Conservation (phyloP, 2,797 vertebrate species). For the Darevskia mixta region DNA sequence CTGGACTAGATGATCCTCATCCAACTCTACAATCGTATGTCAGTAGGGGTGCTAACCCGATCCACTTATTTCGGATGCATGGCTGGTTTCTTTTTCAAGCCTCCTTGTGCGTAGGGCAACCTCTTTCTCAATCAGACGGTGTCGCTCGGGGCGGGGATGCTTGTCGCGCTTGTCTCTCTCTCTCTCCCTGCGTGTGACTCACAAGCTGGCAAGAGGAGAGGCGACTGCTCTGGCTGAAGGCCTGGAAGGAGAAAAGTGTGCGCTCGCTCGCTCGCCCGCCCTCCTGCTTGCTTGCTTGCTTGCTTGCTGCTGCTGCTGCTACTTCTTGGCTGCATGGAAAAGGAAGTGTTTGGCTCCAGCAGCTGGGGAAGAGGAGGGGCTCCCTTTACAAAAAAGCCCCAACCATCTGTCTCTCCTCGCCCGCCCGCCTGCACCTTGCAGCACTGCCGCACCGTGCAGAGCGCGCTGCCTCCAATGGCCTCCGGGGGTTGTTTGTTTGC, state of each 20-base stretch:
- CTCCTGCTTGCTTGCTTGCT: not conserved
- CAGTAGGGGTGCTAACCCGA: too few species aligned
- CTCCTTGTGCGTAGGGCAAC: too few species aligned
- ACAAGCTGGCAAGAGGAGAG: constrained; percentile 6
- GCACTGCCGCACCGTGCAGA: constrained; percentile 3
- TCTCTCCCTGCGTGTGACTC: not conserved
- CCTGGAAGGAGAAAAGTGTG: not conserved
- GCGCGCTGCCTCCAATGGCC: constrained; percentile 29
- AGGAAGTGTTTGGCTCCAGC: not conserved
- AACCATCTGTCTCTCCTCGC: constrained; percentile 6
- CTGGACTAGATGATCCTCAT: too few species aligned
- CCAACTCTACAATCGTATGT: too few species aligned
- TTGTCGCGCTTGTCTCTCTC: constrained; percentile 19
- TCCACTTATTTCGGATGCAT: not conserved
- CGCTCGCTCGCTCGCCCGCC: constrained; percentile 10
- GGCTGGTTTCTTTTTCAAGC: not conserved
- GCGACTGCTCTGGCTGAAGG: not conserved
- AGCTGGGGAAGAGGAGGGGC: constrained; percentile 14
- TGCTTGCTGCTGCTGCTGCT: not conserved
- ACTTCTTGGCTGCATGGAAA: not conserved
- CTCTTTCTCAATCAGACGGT: not conserved
- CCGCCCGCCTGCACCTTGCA: constrained; percentile 27
- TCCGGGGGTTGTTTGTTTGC: constrained; percentile 22
- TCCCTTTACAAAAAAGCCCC: not conserved
- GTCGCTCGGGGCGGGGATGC: constrained; percentile 1